Percentiles rank a stretch among this genome's conserved stretches.
Conservation (phyloP, 2,797 vertebrate species). For the Hoplostethus mediterraneus region DNA sequence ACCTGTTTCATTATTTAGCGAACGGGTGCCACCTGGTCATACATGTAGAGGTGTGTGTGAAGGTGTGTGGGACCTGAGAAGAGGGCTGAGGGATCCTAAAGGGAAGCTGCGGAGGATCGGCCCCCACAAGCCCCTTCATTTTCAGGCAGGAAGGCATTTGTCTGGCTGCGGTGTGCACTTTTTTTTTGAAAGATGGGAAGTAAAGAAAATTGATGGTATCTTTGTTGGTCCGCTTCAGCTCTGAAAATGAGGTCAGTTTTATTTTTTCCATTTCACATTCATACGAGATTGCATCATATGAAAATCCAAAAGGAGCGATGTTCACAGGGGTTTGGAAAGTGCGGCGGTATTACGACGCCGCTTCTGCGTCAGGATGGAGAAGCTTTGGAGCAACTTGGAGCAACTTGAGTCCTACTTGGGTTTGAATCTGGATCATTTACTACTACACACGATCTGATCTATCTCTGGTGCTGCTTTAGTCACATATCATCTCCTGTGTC, state of each 20-base stretch:
- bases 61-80: slow-evolving; percentile 65
- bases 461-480: neutral
- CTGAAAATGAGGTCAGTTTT: slow-evolving; percentile 61
- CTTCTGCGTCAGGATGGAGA: neutral
- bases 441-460: neutral
- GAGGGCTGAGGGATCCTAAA: slow-evolving; percentile 44
- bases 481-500: neutral
- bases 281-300: slow-evolving; percentile 66
- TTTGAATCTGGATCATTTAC: slow-evolving; percentile 38
- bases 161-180: slow-evolving; percentile 49
- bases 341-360: slow-evolving; percentile 48
- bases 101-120: slow-evolving; percentile 28
- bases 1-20: slow-evolving; percentile 83
- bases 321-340: slow-evolving; percentile 49
- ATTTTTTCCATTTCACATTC: slow-evolving; percentile 65
- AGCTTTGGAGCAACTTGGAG: neutral
- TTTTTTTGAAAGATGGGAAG: slow-evolving; percentile 66
- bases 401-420: slow-evolving; percentile 18
- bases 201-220: slow-evolving; percentile 73
- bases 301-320: slow-evolving; percentile 57
- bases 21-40: slow-evolving; percentile 76
- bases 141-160: slow-evolving; percentile 45
- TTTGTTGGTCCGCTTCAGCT: slow-evolving; percentile 64
- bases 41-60: slow-evolving; percentile 59
- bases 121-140: slow-evolving; percentile 55